Base-by-base conservation (phyloP, 2,797 vertebrate species). In the Erethizon dorsatum region DNA sequence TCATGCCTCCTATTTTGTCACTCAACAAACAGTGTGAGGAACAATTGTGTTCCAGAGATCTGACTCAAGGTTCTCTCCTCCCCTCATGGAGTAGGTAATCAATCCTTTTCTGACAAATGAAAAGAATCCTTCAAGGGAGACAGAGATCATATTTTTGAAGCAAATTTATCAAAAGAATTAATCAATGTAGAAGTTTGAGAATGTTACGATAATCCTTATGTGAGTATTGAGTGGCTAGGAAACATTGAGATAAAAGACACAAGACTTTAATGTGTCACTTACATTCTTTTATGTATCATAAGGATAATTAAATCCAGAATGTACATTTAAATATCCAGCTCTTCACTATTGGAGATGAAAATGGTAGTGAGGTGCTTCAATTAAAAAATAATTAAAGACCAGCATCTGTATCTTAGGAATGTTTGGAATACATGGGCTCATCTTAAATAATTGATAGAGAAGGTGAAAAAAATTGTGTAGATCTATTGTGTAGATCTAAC, bases 381-480 rank as follows among this genome's bases (percentile, higher is more conserved):
- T 73, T 61, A n/a, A 94, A 87, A 88, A 57, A 63, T 90, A 86
- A 83, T 56, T 41, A 88, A 91, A 87, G 26, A 75, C 10, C 2
- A 61, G 63, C 1, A 91, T 45, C 28, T 88, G 45, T n/a, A 50
- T 6, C 1, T 37, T 94, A 83, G 71, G 22, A 86, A 33, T 45
- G 96, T 11, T 65, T 80, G 28, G 5, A 73, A 50, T 4, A 92
- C 37, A 69, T 45, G 26, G 67, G 83, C 31, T 80, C 11, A 67
- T 87, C 78, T 1, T 28, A 90, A 94, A 83, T 98, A 96, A 78
- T 41, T 97, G 73, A 94, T 90, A 69, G 73, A 95, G 88, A 69
- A 75, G 41, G 65, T 67, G 63, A 82, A 92, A 97, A 26, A 89
- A 88, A 65, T 41, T 63, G 80, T 77, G 28, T 88, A 56, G 14